Percentiles rank a stretch among this genome's conserved stretches.
These are phyloP conservation scores for Brenthis daphne DNA, from an alignment of 2,888 invertebrate genomes.

Conservation along the genomic window DNA sequence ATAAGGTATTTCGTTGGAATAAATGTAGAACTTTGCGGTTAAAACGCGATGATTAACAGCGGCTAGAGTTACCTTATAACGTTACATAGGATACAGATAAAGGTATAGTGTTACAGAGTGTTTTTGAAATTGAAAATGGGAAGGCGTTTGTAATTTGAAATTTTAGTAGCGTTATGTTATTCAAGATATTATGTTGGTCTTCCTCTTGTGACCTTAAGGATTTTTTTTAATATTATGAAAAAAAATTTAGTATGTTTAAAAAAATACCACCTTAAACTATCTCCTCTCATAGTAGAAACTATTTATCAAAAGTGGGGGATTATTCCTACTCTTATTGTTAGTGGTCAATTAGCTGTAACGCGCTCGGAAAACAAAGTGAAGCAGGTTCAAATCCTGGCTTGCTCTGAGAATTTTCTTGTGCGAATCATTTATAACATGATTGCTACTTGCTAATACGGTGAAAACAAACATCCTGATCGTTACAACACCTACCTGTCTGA, in stretches of 20 bases:
- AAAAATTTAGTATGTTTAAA: background rate
- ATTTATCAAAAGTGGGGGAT: no score
- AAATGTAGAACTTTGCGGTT: conserved; percentile 51
- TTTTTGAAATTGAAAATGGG: conserved; percentile 38
- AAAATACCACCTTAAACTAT: no score
- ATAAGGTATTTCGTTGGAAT: conserved; percentile 41
- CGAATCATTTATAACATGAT: no score
- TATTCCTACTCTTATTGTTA: no score
- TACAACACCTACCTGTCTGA: no score
- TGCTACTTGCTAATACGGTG: no score
- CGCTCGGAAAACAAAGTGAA: no score
- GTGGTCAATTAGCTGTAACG: no score
- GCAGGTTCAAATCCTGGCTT: no score
- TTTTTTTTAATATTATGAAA: background rate
- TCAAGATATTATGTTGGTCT: conserved; percentile 11
- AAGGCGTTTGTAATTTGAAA: conserved; percentile 26
- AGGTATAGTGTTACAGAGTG: conserved; percentile 33
- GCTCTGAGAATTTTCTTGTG: no score
- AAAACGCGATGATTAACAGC: conserved; percentile 59
- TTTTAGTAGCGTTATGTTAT: conserved; percentile 15
- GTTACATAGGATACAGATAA: conserved; percentile 47
- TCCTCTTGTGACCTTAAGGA: background rate
- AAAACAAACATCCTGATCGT: no score
- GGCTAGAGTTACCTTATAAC: conserved; percentile 53
- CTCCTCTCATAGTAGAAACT: no score